Base-by-base conservation (phyloP, 2,888 invertebrate genomes). In the Pedicia rivosa region DNA sequence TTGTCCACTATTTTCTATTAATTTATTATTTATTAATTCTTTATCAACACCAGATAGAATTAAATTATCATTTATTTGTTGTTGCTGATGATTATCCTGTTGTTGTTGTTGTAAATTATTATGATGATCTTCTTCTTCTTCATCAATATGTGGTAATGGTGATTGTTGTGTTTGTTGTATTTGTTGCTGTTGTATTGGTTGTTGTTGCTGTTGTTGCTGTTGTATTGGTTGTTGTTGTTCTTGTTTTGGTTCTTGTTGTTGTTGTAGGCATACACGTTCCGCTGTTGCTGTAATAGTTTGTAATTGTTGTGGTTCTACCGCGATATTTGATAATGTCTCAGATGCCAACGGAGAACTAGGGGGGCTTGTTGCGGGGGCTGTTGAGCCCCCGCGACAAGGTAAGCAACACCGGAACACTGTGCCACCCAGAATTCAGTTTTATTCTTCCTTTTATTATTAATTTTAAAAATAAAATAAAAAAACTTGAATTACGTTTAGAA, bases 321-420 rank as follows among this genome's bases (percentile, higher is more conserved):
- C 45, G 46, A 43, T 42, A 42, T 44, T 48, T 43, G 49, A 53
- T 41, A 50, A 45, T 46, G 54, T 53, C 47, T 55, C 53, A 48
- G 46, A 46, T 41, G 52, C 49, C 46, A 50, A 51, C 43, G 47
- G 43, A 48, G 61, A 57, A 48, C 53, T 54, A 48, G 61, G 57
- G 51, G 70, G 69, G 59, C 71, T 65, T 65, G 59, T 59, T 51
- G 62, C 57, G 57, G 64, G 65, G 65, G 72, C 68, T 63, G 69
- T 34, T 65, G 77, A 73, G 70, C 73, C 69, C 74, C 77, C 76
- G 70, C 78, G 77, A 74, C 76, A 78, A 72, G 78, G 78, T 74
- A 78, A 71, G 70, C 78, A 78, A 69, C 78, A 78, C 71, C 77
- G 77, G 74, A 78, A 78, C 68, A 77, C 74, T 70, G 72, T 73